Evolutionary conservation across 2,797 vertebrate genomes (phyloP), one percentile per base, ranked within the genome.

Genomic region (Carcharodon carcharias): DNA sequence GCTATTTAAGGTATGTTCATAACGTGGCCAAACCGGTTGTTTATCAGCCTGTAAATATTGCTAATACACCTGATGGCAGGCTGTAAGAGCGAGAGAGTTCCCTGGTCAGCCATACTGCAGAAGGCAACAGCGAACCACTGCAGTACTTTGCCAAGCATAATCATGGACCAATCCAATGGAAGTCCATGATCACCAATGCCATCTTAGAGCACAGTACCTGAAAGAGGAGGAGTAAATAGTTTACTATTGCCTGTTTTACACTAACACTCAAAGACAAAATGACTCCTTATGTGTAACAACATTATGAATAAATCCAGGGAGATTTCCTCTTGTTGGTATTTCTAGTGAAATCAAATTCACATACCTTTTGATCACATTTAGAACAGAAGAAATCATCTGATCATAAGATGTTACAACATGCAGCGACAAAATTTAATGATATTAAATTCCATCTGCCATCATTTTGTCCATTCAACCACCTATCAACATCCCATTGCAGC

Each of bases 381-480:
- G 31, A 92, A 92, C 58, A 92, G 80, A 85, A 63, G 58, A 92
- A 92, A 92, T 61, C 58, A 92, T 63, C 16, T 61, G 58, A n/a
- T 35, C 18, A 23, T 40, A 92, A n/a, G 35, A 92, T n/a, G 58
- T 63, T 63, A 61, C 54, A 89, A 89, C 28, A 61, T 18, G 56
- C 11, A 89, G 88, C 11, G 12, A 89, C 56, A 28, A 89, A 12
- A 58, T 89, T 85, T 56, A 56, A 89, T 58, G 18, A 50, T 21
- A 50, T 50, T 58, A 54, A 58, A 35, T 31, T 58, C 21, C 50
- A 89, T 87, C 45, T 87, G 45, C 85, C 8, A 31, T 58, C 54
- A 73, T 89, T 28, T 58, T 89, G 87, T 54, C 28, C 23, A 58
- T 35, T 89, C 87, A 28, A 58, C 8, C 40, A 85, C 18, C 58